Base-by-base conservation (phyloP, 2,888 invertebrate species). In the Melinaea marsaeus region DNA sequence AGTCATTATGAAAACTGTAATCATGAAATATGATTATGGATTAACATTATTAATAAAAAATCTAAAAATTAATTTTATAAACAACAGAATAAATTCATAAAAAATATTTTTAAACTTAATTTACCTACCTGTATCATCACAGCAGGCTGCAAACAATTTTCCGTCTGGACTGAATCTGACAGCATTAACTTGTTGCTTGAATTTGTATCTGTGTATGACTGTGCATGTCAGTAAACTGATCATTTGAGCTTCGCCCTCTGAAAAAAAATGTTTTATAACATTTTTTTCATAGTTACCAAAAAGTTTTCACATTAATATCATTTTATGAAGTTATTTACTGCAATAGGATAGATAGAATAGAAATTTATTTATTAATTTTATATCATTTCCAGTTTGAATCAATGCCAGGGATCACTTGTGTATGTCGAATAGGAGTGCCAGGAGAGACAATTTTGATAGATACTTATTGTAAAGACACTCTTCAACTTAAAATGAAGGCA, bases 141-240 rank as follows among this genome's bases (percentile, higher is more conserved):
- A 95, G 54, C 97, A 96, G 11, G 96, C 95, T 0, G 98, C 98
- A 91, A 99, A 96, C 78, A 96, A 95, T 90, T 94, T 95, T 33
- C 98, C 98, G 91, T 99, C 95, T 0, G 99, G 99, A 79, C 98
- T 98, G 84, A 99, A 99, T 76, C 93, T 94, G 0, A 98, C 92
- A 59, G 94, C 94, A 71, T 92, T 92, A 0, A 98, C 94, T 69
- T 92, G 92, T 63, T 93, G 91, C 75, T 95, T 95, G 79, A 98
- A 98, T 77, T 95, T 94, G 75, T 97, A 95, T 55, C 92, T 93
- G 79, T 98, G 96, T 70, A 99, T 93, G 0, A 97, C 92, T 42
- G 94, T 94, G 75, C 95, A 94, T 64, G 97, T 97, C 9, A 96
- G 85, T 78, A 98, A 91, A 79, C 96, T 98, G 60, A 98, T 96